Percentiles rank a stretch among this genome's conserved stretches.
phyloP scores from a whole-genome alignment of 2,113 vertebrate species.

The Phaethon lepturus region DNA sequence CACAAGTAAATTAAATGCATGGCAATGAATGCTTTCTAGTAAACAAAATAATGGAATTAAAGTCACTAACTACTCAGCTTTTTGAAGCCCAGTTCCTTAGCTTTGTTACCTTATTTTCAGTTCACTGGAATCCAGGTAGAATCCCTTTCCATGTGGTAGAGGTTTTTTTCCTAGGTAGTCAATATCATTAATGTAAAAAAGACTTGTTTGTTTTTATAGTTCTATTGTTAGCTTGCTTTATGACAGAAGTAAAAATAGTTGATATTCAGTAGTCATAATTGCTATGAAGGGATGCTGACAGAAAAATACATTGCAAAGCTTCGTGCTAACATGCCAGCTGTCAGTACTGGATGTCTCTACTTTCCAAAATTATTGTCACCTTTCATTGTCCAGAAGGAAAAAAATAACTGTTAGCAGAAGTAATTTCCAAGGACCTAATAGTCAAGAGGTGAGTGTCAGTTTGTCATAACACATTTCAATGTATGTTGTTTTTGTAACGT shows the following conservation, averaged over 20 bases:
- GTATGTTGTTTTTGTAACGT: background rate
- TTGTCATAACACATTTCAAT: background rate
- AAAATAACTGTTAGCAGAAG: background rate
- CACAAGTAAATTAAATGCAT: background rate
- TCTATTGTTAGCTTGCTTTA: background rate
- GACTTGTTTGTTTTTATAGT: fast-evolving
- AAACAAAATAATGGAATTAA: background rate
- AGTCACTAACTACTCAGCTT: background rate
- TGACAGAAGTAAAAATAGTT: background rate
- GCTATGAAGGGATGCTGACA: background rate
- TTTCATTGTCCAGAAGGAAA: background rate
- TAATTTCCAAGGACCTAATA: background rate
- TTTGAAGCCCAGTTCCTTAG: background rate
- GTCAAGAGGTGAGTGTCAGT: background rate
- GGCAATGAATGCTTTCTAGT: background rate
- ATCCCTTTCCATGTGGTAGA: background rate
- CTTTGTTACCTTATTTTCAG: background rate
- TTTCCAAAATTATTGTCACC: background rate
- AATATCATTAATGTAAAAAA: background rate
- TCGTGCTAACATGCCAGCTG: background rate
- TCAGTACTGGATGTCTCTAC: background rate
- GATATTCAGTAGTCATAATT: background rate
- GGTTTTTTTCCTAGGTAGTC: background rate
- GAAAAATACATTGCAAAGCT: background rate
- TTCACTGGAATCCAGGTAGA: background rate